These are phyloP conservation scores for Grus americana DNA, from an alignment of 2,113 vertebrate species.

Conservation along the genomic window DNA sequence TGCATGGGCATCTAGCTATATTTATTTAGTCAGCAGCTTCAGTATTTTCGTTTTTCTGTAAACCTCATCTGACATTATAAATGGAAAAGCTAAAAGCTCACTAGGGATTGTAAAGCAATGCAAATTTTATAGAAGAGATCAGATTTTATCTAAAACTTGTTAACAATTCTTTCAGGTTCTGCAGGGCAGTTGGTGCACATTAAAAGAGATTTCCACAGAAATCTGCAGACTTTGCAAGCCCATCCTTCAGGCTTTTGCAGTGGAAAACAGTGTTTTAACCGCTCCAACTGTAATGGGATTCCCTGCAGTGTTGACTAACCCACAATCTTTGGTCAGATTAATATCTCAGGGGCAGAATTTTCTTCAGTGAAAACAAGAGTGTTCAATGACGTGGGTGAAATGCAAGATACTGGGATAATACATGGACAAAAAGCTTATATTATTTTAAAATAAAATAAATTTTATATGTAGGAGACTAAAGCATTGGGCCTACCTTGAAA, in stretches of 20 bases:
- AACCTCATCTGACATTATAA: neutral
- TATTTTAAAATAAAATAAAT: neutral
- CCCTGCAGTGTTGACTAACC: neutral
- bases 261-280: neutral
- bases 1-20: neutral
- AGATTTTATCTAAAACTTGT: neutral
- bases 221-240: neutral
- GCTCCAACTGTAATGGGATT: neutral
- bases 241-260: neutral
- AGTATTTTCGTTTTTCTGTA: neutral
- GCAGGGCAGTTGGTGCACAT: neutral
- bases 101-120: neutral
- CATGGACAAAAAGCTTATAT: neutral
- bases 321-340: neutral
- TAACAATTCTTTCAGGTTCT: neutral
- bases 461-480: neutral
- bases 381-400: neutral
- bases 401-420: neutral
- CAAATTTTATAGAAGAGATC: neutral
- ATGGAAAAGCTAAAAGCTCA: constrained; percentile 1
- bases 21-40: constrained; percentile 21
- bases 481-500: neutral
- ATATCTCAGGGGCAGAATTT: neutral
- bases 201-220: neutral
- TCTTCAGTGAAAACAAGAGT: neutral